Base-by-base conservation (phyloP, 2,888 invertebrate species). In the Phasia obesa region DNA sequence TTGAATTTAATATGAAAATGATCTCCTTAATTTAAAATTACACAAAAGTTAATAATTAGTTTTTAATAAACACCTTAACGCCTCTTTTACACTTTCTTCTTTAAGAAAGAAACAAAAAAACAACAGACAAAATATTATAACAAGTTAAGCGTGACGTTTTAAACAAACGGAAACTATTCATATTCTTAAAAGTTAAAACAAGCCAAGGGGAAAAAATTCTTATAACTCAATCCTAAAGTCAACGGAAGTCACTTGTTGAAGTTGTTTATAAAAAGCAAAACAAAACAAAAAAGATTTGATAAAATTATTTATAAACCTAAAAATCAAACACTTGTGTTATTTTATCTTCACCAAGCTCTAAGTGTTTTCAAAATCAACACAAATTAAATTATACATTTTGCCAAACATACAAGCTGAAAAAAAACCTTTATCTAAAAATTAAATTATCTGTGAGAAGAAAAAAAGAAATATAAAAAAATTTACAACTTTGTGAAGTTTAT, bases 241-340 rank as follows among this genome's bases (percentile, higher is more conserved):
- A 84, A 79, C 84, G 86, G 86, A 86, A 85, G 83, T 85, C 57
- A 60, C 79, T 81, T 65, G 79, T 84, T 84, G 77, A 70, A 69
- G 73, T 44, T 62, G 53, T 53, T 78, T 67, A 15, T 67, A 62
- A 53, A 49, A 17, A 51, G 0, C 0, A 2, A 60, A 57, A 21
- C 13, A 17, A 38, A 71, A 35, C 35, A 44, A 38, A 4, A 65
- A 57, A 19, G 27, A 2, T 59, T 23, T 51, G n/a, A 57, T 60
- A 19, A 74, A 60, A 53, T 60, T 44, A 17, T 57, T 73, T 44
- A 35, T 44, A 59, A 51, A 57, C 47, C 13, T 23, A 44, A 55
- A 75, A 44, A 27, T 19, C 21, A 47, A 51, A 65, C 57, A 64
- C 71, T 35, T 25, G 67, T 7, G 21, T 21, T 69, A 44, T 35